Conservation (phyloP, 1,140 invertebrate genomes). For the Oryzaephilus surinamensis region DNA sequence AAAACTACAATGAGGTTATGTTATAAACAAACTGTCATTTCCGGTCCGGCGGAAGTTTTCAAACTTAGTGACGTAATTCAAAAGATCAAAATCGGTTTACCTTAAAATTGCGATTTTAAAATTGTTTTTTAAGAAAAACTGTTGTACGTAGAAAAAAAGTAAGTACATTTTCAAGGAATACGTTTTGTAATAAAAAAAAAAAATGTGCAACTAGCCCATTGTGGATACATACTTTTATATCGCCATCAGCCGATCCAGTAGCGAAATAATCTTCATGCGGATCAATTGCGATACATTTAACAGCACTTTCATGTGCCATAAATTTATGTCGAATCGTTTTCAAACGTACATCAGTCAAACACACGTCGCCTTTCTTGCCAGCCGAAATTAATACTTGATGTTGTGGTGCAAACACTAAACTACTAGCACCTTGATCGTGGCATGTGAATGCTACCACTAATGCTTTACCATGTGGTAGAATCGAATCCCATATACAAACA, state of each 20-base stretch:
- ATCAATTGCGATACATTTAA: constrained; percentile 91
- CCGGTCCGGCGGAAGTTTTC: no score
- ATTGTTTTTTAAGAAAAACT: no score
- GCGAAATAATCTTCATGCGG: constrained; percentile 94
- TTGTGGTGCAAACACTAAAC: constrained; percentile 83
- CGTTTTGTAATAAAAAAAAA: no score
- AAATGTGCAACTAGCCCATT: no score
- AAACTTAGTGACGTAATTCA: no score
- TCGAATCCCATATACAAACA: constrained; percentile 97
- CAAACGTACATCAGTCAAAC: constrained; percentile 88
- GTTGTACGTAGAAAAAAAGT: no score
- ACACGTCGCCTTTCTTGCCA: constrained; percentile 92
- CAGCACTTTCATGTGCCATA: constrained; percentile 82
- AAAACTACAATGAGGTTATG: no score
- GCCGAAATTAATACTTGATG: constrained; percentile 87
- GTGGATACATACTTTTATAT: constrained; percentile 92
- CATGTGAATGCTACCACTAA: constrained; percentile 84
- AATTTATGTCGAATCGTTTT: constrained; percentile 79
- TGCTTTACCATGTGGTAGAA: constrained; percentile 89
- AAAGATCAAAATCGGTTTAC: no score
- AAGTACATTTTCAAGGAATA: no score
- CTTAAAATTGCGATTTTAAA: no score
- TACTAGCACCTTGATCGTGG: constrained; percentile 84
- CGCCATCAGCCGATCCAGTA: constrained; percentile 95
- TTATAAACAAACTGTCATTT: no score